Percentiles rank a stretch among this genome's conserved stretches.
These are phyloP conservation scores for Chloroclysta siterata DNA, from an alignment of 2,888 invertebrate species.

Conservation along the genomic window DNA sequence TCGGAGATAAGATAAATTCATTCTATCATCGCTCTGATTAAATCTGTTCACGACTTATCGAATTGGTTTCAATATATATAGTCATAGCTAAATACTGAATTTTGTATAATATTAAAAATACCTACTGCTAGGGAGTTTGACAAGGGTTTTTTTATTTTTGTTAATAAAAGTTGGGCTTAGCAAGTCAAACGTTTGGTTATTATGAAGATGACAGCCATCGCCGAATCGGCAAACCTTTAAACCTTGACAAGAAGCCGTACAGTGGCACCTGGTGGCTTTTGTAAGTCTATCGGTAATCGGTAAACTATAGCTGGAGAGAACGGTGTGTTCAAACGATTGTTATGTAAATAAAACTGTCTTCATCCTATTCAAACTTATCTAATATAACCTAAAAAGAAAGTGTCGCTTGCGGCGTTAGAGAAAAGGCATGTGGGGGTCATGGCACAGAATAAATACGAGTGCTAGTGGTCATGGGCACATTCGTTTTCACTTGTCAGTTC, in stretches of 20 bases:
- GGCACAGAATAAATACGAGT: conserved; percentile 33
- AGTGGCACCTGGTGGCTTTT: not conserved
- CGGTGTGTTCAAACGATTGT: not conserved
- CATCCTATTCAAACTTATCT: conserved; percentile 7
- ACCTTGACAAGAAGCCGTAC: too few species aligned
- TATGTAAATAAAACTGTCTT: not conserved
- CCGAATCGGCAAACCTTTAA: too few species aligned
- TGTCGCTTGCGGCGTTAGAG: conserved; percentile 46
- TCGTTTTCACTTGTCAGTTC: conserved; percentile 60
- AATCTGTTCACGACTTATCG: conserved; percentile 47
- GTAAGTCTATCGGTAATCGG: not conserved
- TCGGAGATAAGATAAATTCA: conserved; percentile 49
- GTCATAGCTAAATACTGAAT: conserved; percentile 43
- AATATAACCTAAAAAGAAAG: conserved; percentile 41
- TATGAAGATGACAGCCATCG: not conserved
- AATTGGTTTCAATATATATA: conserved; percentile 40
- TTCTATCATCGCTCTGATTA: conserved; percentile 44
- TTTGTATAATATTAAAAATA: conserved; percentile 28
- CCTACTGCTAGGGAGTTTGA: too few species aligned
- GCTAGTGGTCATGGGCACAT: conserved; percentile 47
- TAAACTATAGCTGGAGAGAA: not conserved
- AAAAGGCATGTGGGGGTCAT: conserved; percentile 58
- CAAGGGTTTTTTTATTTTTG: too few species aligned
- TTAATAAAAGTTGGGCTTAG: conserved; percentile 5
- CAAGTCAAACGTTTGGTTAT: not conserved